These are phyloP conservation scores for Cryptus armator DNA, from an alignment of 2,888 invertebrate species.

Conservation along the genomic window DNA sequence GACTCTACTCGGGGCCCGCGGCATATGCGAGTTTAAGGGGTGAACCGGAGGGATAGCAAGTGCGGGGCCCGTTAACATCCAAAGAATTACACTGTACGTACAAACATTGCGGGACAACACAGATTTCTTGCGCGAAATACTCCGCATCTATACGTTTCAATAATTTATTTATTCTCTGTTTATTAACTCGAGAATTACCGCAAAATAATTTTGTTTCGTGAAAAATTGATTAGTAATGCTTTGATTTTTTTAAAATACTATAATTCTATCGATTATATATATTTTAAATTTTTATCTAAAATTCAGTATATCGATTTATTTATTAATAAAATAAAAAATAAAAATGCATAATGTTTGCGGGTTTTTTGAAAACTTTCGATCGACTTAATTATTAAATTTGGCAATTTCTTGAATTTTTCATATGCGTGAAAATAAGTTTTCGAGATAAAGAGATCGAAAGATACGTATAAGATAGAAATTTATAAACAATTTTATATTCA, in stretches of 20 bases:
- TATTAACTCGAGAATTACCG: too few species aligned
- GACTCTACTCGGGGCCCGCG: conserved; percentile 37
- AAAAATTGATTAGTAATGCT: too few species aligned
- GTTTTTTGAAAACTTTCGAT: too few species aligned
- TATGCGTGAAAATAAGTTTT: not conserved
- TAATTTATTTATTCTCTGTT: not conserved
- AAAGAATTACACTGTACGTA: conserved; percentile 32
- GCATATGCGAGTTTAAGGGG: conserved; percentile 69
- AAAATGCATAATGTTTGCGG: not conserved
- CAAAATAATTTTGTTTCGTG: too few species aligned
- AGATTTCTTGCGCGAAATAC: conserved; percentile 54
- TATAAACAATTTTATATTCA: not conserved
- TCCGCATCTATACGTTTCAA: not conserved
- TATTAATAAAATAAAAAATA: not conserved
- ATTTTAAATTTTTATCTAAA: too few species aligned
- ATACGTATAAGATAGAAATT: not conserved
- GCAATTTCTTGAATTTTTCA: too few species aligned
- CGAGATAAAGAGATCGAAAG: not conserved
- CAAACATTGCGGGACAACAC: conserved; percentile 68
- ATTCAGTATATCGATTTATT: not conserved
- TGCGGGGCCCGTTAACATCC: conserved; percentile 36
- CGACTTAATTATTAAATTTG: not conserved
- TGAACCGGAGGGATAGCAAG: conserved; percentile 58
- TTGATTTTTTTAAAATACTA: too few species aligned
- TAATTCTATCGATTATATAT: too few species aligned